Evolutionary conservation across 2,113 vertebrate species (phyloP).

Genomic region (Cervus canadensis): DNA sequence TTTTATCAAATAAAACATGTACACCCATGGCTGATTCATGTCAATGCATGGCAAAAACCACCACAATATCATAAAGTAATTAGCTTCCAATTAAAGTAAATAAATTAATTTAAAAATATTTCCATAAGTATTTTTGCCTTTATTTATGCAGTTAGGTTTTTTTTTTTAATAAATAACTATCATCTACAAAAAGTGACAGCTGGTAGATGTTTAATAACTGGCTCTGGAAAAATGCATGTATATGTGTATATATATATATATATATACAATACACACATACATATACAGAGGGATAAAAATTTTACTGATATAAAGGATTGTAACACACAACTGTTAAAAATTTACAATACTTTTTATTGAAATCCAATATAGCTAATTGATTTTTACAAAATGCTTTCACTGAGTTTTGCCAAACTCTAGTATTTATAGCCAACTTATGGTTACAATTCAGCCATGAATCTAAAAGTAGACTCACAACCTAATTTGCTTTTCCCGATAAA

Average conservation of each 20-base stretch:
- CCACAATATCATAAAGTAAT: not conserved
- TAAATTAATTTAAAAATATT: not conserved
- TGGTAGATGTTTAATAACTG: not conserved
- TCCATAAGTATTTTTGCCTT: not conserved
- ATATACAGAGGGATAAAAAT: not conserved
- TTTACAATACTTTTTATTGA: not conserved
- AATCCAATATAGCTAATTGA: not conserved
- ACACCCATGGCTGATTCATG: not conserved
- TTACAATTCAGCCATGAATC: not conserved
- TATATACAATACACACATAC: not conserved
- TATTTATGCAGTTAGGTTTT: not conserved
- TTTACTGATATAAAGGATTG: not conserved
- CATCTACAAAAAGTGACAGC: not conserved
- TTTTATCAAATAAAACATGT: not conserved
- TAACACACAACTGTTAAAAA: not conserved
- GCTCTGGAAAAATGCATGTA: not conserved
- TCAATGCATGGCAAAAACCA: not conserved
- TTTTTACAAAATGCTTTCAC: not conserved
- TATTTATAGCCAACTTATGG: not conserved
- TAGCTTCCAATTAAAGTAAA: not conserved
- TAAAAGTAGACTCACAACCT: not conserved
- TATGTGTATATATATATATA: not conserved
- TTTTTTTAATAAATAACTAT: not conserved
- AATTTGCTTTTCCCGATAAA: not conserved
- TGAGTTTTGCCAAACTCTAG: not conserved